phyloP scores from a whole-genome alignment of 2,888 invertebrate genomes.

The Monochamus alternatus region DNA sequence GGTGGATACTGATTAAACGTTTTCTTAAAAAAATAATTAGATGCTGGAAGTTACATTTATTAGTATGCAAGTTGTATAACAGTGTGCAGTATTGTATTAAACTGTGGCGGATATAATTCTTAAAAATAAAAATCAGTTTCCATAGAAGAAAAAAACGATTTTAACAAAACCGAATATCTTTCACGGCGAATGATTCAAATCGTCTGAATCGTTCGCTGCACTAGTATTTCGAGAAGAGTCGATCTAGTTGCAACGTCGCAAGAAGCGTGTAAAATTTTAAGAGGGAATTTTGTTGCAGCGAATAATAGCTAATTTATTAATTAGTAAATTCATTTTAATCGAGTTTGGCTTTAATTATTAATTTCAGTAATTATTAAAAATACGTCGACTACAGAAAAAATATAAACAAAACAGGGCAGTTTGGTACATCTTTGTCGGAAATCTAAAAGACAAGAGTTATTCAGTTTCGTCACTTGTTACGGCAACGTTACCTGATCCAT shows the following conservation, averaged over 20 bases:
- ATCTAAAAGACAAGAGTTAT: background rate
- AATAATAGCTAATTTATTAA: background rate
- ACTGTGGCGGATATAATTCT: too few species aligned
- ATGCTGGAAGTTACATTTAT: too few species aligned
- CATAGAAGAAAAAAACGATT: background rate
- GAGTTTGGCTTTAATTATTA: background rate
- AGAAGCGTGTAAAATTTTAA: slow-evolving; percentile 20
- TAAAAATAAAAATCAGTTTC: too few species aligned
- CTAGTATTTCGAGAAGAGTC: slow-evolving; percentile 4
- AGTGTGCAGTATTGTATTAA: too few species aligned
- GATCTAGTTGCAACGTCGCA: slow-evolving; percentile 1
- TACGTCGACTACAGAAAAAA: background rate
- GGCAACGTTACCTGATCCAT: slow-evolving; percentile 22
- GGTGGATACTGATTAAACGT: too few species aligned
- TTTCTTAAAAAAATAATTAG: too few species aligned
- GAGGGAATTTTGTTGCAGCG: background rate
- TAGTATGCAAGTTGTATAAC: too few species aligned
- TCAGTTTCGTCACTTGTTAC: slow-evolving; percentile 22
- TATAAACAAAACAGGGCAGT: background rate
- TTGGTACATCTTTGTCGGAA: background rate
- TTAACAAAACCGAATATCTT: slow-evolving; percentile 1
- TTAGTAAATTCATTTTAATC: background rate
- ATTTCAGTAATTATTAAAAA: background rate
- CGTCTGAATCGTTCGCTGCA: background rate
- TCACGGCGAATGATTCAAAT: background rate